These are phyloP conservation scores for Hydrocynus forskahlii DNA, from an alignment of 2,797 vertebrate species.

Conservation along the genomic window DNA sequence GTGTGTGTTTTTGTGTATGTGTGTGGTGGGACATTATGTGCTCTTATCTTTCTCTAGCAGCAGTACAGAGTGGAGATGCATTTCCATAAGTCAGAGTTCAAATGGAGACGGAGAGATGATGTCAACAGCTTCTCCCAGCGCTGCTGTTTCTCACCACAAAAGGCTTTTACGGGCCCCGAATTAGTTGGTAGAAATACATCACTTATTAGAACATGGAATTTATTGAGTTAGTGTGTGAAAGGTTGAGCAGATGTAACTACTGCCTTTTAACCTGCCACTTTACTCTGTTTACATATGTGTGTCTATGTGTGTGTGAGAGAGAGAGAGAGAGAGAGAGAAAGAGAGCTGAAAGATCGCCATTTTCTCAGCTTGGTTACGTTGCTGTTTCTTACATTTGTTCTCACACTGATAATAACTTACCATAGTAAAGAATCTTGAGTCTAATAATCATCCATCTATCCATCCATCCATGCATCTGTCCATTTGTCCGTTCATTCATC, in stretches of 20 bases:
- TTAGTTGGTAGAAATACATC: constrained; percentile 3
- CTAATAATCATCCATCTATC: neutral
- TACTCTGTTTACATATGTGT: neutral
- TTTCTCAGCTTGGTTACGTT: constrained; percentile 46
- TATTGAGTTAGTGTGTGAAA: constrained; percentile 7
- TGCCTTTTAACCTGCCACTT: constrained; percentile 7
- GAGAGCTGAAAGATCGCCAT: constrained; percentile 50
- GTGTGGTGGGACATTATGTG: constrained; percentile 6
- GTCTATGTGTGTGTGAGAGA: constrained; percentile 17
- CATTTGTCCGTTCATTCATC: neutral
- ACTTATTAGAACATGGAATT: neutral
- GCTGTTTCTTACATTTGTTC: neutral
- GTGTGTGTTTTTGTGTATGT: neutral
- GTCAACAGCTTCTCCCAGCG: constrained; percentile 16
- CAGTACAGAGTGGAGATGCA: constrained; percentile 29
- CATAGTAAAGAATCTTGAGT: too few species aligned
- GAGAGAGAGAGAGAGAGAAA: constrained; percentile 4
- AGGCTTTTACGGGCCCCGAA: neutral
- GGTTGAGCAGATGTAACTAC: constrained; percentile 5
- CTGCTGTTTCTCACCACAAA: constrained; percentile 18
- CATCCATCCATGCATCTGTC: neutral
- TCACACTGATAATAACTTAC: neutral
- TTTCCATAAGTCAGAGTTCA: constrained; percentile 35
- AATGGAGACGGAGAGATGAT: constrained; percentile 21
- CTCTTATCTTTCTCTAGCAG: constrained; percentile 30